phyloP scores from a whole-genome alignment of 2,113 vertebrate genomes.

The Neogale vison region DNA sequence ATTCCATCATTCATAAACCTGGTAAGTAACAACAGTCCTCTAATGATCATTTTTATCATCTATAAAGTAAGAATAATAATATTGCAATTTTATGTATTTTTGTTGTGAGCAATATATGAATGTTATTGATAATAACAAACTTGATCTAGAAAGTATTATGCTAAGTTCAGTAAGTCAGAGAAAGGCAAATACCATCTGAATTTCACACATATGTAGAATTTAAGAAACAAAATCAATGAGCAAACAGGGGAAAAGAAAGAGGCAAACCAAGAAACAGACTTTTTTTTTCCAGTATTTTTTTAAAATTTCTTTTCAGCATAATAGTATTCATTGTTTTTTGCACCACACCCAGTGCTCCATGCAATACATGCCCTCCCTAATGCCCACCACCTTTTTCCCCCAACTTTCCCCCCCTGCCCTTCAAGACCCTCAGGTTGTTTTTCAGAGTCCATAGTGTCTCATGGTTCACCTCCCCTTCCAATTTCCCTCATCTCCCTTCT shows the following conservation, averaged over 20 bases:
- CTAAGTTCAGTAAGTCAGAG: not conserved
- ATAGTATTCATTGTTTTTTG: too few species aligned
- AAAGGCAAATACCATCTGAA: not conserved
- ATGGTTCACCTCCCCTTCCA: too few species aligned
- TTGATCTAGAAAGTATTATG: not conserved
- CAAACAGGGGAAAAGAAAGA: not conserved
- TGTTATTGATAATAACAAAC: not conserved
- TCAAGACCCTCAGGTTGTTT: too few species aligned
- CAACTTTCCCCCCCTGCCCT: too few species aligned
- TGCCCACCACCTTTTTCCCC: too few species aligned
- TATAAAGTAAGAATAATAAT: not conserved
- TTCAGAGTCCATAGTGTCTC: too few species aligned
- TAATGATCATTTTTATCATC: not conserved
- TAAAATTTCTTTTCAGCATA: too few species aligned
- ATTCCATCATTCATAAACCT: not conserved
- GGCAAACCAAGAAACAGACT: not conserved
- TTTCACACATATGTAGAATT: not conserved
- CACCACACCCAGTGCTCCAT: too few species aligned
- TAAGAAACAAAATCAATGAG: not conserved
- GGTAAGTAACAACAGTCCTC: not conserved
- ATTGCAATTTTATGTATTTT: not conserved
- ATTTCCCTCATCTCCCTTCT: too few species aligned
- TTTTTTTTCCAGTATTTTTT: too few species aligned
- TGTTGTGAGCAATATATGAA: not conserved
- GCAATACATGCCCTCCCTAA: too few species aligned